A percentile compares a stretch with the other conserved stretches of the same genome.
These are phyloP conservation scores for Azorinus chamasolen DNA, from an alignment of 2,888 invertebrate genomes.

Conservation along the genomic window DNA sequence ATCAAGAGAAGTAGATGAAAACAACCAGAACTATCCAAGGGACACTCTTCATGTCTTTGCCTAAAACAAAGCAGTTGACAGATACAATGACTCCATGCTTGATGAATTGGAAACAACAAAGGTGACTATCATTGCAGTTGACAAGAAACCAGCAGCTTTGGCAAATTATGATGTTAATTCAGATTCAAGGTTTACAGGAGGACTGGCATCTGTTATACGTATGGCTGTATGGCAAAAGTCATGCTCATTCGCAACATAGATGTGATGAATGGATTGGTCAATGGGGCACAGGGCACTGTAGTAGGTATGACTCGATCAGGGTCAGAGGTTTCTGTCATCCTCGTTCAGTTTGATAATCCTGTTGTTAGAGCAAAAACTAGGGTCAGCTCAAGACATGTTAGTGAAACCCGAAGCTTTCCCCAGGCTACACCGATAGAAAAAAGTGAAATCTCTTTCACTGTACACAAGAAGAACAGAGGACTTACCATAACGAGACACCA, in stretches of 20 bases:
- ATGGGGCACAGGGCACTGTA: constrained; percentile 54
- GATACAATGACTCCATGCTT: constrained; percentile 23
- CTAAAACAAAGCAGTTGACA: constrained; percentile 27
- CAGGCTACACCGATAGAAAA: constrained; percentile 32
- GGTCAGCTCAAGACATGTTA: constrained; percentile 8
- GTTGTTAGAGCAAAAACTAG: constrained; percentile 23
- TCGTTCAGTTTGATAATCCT: constrained; percentile 40
- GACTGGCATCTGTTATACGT: constrained; percentile 10
- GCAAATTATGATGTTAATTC: constrained; percentile 8
- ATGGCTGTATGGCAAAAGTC: constrained; percentile 46
- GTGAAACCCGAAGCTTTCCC: not conserved
- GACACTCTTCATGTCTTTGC: constrained; percentile 40
- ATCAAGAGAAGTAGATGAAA: too few species aligned
- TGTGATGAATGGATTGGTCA: constrained; percentile 54
- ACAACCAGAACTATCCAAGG: not conserved
- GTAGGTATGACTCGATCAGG: constrained; percentile 14
- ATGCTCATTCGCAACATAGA: constrained; percentile 61
- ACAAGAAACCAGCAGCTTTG: constrained; percentile 34
- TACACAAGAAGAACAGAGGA: constrained; percentile 1
- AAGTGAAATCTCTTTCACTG: constrained; percentile 1
- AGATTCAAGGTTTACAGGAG: constrained; percentile 30
- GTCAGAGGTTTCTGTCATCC: constrained; percentile 2
- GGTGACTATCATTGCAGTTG: constrained; percentile 19
- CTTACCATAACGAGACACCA: constrained; percentile 14
- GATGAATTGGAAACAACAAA: not conserved